Evolutionary conservation across 2,113 vertebrate species (phyloP), one percentile per base, ranked within the genome.

Genomic region (Pelmatolapia mariae): DNA sequence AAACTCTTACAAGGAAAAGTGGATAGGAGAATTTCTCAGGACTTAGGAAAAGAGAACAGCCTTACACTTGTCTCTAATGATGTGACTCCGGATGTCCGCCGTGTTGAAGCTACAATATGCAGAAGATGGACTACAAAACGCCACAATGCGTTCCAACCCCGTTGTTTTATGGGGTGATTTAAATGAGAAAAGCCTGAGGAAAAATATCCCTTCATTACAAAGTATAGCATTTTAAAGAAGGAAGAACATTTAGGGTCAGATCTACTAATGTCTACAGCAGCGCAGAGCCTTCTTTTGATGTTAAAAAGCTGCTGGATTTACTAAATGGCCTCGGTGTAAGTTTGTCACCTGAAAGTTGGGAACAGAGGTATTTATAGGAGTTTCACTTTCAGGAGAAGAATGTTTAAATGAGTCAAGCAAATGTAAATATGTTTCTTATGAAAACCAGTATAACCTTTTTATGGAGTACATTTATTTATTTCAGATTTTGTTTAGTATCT

Each of bases 281-380:
- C 1, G 3, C 16, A 63, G 29, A 33, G 5, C 57, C 29, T 33
- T 11, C 5, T 0, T 61, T 61, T 61, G 57, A 61, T 0, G 9
- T 61, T 19, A 33, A 61, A 61, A 63, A 63, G 59, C 59, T 63
- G 18, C 59, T 36, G 31, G 59, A n/a, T 63, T 63, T 63, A n/a
- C 31, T 63, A 63, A 63, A 63, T 36, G 31, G 59, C 59, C 31
- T 63, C 59, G n/a, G 31, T 36, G 36, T 12, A 36, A n/a, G 10
- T 36, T 63, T 36, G 59, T 36, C 18, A 63, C 4, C 31, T 63
- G 59, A 63, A 63, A 63, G 18, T n/a, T 63, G 18, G 59, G 59
- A 63, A 63, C 59, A 36, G 59, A 33, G 10, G 31, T 63, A 63
- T 63, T 63, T 63, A 18, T 11, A 19, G 18, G 59, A 36, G 59